Evolutionary conservation across 2,888 invertebrate genomes (phyloP).

Genomic region (Lepas anatifera): DNA sequence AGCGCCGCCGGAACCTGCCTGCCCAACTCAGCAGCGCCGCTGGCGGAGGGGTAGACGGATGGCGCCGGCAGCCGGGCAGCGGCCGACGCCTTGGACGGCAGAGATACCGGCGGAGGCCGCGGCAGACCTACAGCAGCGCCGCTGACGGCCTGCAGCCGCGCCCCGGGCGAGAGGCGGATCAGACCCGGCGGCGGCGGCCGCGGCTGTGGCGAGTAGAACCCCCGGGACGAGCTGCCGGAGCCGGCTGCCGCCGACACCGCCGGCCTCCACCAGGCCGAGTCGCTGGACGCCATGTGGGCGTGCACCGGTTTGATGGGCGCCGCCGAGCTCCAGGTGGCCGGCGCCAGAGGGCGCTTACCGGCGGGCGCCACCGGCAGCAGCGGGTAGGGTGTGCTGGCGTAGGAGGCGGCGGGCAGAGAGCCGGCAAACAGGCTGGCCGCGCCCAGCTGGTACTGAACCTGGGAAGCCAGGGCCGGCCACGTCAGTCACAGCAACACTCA

Average conservation of each 20-base stretch:
- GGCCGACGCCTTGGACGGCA: neutral
- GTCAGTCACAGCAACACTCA: neutral
- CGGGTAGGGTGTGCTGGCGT: neutral
- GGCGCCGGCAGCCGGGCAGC: neutral
- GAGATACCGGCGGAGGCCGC: neutral
- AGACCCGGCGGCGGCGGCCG: neutral
- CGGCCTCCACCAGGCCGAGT: neutral
- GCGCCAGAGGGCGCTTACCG: constrained; percentile 2
- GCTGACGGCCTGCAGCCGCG: neutral
- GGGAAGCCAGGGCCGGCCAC: neutral
- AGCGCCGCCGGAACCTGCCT: neutral
- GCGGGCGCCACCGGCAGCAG: neutral
- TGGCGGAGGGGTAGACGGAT: no score
- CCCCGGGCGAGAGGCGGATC: neutral
- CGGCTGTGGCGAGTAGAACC: no score
- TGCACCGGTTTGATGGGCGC: neutral
- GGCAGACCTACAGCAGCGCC: neutral
- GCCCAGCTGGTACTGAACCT: constrained; percentile 9
- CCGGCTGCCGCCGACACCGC: neutral
- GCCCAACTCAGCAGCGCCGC: no score
- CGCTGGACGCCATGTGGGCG: neutral
- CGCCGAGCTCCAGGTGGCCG: neutral
- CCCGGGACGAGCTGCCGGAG: neutral
- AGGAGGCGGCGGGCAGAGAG: neutral
- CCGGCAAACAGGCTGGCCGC: neutral